These are phyloP conservation scores for Spisula solida DNA, from an alignment of 2,888 invertebrate genomes.

Conservation along the genomic window DNA sequence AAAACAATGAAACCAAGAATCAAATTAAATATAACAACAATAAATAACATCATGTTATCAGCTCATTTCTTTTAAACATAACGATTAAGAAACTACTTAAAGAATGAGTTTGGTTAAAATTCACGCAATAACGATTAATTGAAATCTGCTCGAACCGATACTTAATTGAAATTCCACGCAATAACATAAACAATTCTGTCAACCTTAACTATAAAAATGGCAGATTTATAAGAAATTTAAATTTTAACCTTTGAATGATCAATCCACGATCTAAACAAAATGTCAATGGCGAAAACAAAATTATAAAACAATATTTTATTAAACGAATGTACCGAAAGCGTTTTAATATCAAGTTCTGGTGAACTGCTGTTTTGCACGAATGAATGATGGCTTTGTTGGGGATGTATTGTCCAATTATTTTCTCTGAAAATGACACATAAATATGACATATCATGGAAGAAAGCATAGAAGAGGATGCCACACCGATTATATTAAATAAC, in stretches of 20 bases:
- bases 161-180: neutral
- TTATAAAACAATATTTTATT: no score
- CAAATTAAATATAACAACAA: no score
- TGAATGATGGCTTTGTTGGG: neutral
- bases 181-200: neutral
- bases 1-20: no score
- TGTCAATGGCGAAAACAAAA: no score
- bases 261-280: no score
- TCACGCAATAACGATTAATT: neutral
- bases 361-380: neutral
- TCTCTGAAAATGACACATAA: neutral
- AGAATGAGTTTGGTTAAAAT: neutral
- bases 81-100: neutral
- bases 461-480: neutral
- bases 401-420: neutral
- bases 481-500: neutral
- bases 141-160: neutral
- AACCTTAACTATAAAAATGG: neutral
- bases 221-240: neutral
- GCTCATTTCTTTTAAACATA: neutral
- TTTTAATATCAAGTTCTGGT: neutral
- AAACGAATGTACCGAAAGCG: no score
- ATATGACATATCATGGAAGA: neutral
- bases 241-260: no score
- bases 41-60: no score